Percentiles rank a stretch among this genome's conserved stretches.
Conservation (phyloP, 2,797 vertebrate genomes). For the Catostomus latipinnis region DNA sequence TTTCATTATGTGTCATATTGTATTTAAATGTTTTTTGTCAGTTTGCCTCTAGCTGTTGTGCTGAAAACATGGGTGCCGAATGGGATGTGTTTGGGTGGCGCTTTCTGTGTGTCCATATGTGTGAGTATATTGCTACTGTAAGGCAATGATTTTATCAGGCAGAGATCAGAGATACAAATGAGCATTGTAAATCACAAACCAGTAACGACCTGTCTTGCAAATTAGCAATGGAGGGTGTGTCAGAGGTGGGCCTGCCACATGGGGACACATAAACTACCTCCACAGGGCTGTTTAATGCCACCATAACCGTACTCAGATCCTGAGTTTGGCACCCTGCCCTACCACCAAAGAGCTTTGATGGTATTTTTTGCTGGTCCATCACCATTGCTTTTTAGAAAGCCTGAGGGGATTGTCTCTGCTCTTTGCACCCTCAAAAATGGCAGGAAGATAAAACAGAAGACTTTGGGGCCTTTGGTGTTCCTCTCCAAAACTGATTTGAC, state of each 20-base stretch:
- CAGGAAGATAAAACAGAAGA: constrained; percentile 33
- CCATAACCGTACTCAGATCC: constrained; percentile 50
- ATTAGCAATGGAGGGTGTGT: constrained; percentile 68
- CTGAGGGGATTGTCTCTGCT: constrained; percentile 29
- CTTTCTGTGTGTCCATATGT: background rate
- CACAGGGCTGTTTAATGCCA: constrained; percentile 72
- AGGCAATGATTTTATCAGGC: constrained; percentile 79
- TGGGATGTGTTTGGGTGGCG: background rate
- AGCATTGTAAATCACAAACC: constrained; percentile 78
- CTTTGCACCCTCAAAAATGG: constrained; percentile 37
- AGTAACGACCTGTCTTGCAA: constrained; percentile 82
- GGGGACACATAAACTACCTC: constrained; percentile 66
- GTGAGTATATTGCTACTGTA: constrained; percentile 39
- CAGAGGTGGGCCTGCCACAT: constrained; percentile 27
- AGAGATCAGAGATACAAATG: constrained; percentile 78
- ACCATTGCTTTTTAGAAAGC: constrained; percentile 35
- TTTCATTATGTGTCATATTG: constrained; percentile 2
- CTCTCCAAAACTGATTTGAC: constrained; percentile 13
- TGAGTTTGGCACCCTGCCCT: constrained; percentile 41
- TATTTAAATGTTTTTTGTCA: constrained; percentile 51
- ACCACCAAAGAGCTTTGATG: constrained; percentile 28
- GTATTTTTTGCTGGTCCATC: constrained; percentile 47
- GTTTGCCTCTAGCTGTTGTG: background rate
- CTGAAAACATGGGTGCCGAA: background rate
- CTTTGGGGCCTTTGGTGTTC: constrained; percentile 19